Percentiles rank a stretch among this genome's conserved stretches.
Conservation (phyloP, 2,797 vertebrate species). For the Alcedo atthis region DNA sequence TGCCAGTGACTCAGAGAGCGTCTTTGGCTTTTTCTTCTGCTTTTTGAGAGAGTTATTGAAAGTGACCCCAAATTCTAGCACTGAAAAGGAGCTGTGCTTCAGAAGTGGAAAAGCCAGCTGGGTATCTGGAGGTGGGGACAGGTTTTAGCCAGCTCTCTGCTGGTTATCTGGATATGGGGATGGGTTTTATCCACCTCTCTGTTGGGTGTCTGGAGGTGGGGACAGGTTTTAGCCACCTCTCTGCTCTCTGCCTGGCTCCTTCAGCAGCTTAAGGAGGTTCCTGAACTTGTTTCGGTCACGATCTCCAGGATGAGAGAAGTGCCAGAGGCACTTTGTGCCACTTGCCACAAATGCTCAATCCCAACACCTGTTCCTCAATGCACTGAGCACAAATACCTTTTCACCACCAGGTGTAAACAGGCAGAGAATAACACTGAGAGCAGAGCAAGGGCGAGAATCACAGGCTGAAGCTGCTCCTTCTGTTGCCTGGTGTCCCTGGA, state of each 20-base stretch:
- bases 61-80: constrained; percentile 32
- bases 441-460: background rate
- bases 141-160: background rate
- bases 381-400: background rate
- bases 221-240: background rate
- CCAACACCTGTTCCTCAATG: background rate
- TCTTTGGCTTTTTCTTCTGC: constrained; percentile 13
- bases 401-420: background rate
- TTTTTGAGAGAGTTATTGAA: background rate
- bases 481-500: background rate
- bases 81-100: background rate
- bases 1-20: constrained; percentile 39
- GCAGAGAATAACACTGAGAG: background rate
- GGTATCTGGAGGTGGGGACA: background rate
- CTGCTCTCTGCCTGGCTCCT: background rate
- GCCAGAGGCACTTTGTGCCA: background rate
- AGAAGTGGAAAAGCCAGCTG: background rate
- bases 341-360: background rate
- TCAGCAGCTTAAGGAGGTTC: background rate
- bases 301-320: background rate
- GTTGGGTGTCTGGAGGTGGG: background rate
- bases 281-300: background rate
- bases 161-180: no score
- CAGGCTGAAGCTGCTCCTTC: background rate
- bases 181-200: background rate